Base-by-base conservation (phyloP, 2,888 invertebrate species). In the Oligia fasciuncula region DNA sequence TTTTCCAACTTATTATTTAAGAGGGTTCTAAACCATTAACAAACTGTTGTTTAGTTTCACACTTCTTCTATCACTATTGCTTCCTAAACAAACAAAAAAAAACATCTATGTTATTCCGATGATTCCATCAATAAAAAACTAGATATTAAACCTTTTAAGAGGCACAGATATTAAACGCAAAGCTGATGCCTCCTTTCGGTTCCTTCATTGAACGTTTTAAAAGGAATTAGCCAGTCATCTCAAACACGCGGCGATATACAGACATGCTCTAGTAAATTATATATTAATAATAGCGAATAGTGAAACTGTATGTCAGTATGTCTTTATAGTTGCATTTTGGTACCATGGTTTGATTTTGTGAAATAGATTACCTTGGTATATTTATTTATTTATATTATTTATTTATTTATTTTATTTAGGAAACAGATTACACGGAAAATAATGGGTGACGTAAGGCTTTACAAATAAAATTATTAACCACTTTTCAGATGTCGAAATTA, bases 171-270 rank as follows among this genome's bases (percentile, higher is more conserved):
- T 73, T n/a, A 46, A 40, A 71, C 17, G 23, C 17, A 62, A 66
- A 72, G 40, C 43, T n/a, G 14, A 8, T 13, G 43, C 6, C 40
- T 11, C 35, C 43, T 29, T 65, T 51, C 23, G 17, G 4, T 62
- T 63, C 46, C 70, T 81, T 85, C 73, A 81, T 40, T 35, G 67
- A 71, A n/a, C 8, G n/a, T 57, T 79, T 79, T 40, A 54, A 84
- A 73, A 73, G 83, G 75, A 83, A 60, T 65, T 19, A 40, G 74
- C 75, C 14, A 84, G 86, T 84, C 84, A 84, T 63, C 51, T 3
- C 40, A 62, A 35, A 57, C 62, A 66, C 60, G 76, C 60, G 76
- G 19, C 19, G n/a, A 70, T 51, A 19, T 14, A 40, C 8, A 57
- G 40, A 68, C 11, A 66, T 65, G 57, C 29, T 46, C 51, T 43